A percentile compares a stretch with the other conserved stretches of the same genome.
These are phyloP conservation scores for Montipora foliosa DNA, from an alignment of 64 coral and sea anemone genomes.

Conservation along the genomic window DNA sequence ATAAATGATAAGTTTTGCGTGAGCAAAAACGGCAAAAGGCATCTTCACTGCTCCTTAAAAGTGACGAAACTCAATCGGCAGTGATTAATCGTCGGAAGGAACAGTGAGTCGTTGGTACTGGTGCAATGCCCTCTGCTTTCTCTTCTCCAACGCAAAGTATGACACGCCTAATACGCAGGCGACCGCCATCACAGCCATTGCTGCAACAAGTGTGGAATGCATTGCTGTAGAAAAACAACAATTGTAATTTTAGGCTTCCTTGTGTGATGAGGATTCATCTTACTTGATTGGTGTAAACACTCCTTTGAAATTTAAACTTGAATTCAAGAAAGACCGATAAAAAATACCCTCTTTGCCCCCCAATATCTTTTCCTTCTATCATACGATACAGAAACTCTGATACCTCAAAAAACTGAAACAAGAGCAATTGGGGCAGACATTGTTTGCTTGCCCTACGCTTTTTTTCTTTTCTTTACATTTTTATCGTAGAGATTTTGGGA, in stretches of 20 bases:
- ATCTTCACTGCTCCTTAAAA: too few relatives aligned
- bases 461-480: too few relatives aligned
- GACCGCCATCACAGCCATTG: constrained; percentile 5
- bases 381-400: too few relatives aligned
- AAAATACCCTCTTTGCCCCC: too few relatives aligned
- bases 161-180: neutral
- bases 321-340: too few relatives aligned
- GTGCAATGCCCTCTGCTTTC: neutral
- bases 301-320: neutral
- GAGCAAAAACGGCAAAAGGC: too few relatives aligned
- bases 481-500: too few relatives aligned
- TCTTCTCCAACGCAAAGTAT: constrained; percentile 4
- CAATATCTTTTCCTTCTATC: too few relatives aligned
- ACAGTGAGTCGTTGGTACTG: neutral
- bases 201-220: neutral
- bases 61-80: neutral
- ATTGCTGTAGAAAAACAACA: neutral
- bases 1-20: too few relatives aligned
- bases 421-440: too few relatives aligned
- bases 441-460: too few relatives aligned
- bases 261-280: neutral
- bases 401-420: too few relatives aligned
- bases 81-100: neutral
- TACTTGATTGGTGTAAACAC: neutral
- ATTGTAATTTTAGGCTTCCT: neutral